Conservation (phyloP, 2,888 invertebrate genomes). For the Apodemia zela region DNA sequence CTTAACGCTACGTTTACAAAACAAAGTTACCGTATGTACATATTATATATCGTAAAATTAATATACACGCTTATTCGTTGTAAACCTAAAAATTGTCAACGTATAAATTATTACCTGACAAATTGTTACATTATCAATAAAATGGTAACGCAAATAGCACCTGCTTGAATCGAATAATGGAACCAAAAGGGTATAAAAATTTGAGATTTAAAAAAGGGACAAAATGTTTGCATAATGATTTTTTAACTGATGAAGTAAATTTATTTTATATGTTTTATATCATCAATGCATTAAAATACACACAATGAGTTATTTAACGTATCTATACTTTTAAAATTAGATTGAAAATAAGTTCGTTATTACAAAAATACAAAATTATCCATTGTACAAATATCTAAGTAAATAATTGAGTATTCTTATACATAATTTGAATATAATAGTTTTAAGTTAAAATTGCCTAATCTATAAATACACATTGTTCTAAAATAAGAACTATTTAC, state of each 20-base stretch:
- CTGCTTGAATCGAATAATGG: slow-evolving; percentile 31
- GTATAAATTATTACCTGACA: slow-evolving; percentile 3
- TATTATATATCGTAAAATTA: slow-evolving; percentile 13
- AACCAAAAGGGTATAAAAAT: background rate
- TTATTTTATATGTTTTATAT: background rate
- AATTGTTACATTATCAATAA: slow-evolving; percentile 36
- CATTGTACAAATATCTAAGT: slow-evolving; percentile 29
- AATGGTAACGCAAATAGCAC: slow-evolving; percentile 70
- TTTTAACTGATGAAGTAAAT: too few relatives aligned
- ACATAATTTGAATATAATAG: background rate
- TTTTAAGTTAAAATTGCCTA: background rate
- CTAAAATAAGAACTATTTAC: slow-evolving; percentile 1
- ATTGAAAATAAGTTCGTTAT: slow-evolving; percentile 25
- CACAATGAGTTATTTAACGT: slow-evolving; percentile 6
- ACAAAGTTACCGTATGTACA: slow-evolving; percentile 18
- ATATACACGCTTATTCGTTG: slow-evolving; percentile 10
- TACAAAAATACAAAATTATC: slow-evolving; percentile 39
- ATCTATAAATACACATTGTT: slow-evolving; percentile 9
- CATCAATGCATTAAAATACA: background rate
- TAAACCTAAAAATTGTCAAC: slow-evolving; percentile 4
- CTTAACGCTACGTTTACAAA: slow-evolving; percentile 7
- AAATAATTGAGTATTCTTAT: slow-evolving; percentile 38
- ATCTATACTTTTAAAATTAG: slow-evolving; percentile 13
- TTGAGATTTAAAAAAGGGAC: background rate
- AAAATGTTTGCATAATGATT: background rate